Percentiles rank a stretch among this genome's conserved stretches.
These are phyloP conservation scores for Carassius auratus DNA, from an alignment of 2,113 vertebrate genomes.

Conservation along the genomic window DNA sequence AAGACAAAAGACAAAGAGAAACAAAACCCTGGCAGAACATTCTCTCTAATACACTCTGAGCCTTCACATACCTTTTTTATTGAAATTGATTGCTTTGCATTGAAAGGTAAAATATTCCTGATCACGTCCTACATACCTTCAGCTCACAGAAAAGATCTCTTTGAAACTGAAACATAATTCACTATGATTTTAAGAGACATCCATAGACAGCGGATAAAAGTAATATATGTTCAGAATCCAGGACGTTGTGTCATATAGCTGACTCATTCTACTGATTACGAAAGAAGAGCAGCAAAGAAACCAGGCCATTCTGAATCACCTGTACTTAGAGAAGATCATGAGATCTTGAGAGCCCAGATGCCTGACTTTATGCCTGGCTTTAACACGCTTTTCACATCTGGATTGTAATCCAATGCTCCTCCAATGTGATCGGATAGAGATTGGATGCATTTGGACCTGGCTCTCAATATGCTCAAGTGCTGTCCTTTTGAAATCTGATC, in stretches of 20 bases:
- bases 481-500: constrained; percentile 18
- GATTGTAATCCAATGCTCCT: not conserved
- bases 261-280: constrained; percentile 46
- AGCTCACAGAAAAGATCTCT: not conserved
- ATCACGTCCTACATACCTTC: not conserved
- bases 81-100: constrained; percentile 9
- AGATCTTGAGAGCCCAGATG: not conserved
- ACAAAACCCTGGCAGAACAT: not conserved
- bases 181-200: not conserved
- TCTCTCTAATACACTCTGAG: not conserved
- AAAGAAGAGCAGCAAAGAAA: not conserved
- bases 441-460: not conserved
- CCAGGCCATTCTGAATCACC: not conserved
- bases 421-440: not conserved
- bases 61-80: not conserved
- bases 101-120: not conserved
- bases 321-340: not conserved
- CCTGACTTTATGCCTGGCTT: not conserved
- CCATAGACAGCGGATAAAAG: not conserved
- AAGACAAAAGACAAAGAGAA: constrained; percentile 11
- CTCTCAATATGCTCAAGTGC: constrained; percentile 35
- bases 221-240: constrained; percentile 19
- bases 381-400: not conserved
- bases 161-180: constrained; percentile 3
- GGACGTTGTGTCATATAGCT: constrained; percentile 14